Evolutionary conservation across 2,113 vertebrate genomes (phyloP).

Genomic region (Aphyosemion australe): DNA sequence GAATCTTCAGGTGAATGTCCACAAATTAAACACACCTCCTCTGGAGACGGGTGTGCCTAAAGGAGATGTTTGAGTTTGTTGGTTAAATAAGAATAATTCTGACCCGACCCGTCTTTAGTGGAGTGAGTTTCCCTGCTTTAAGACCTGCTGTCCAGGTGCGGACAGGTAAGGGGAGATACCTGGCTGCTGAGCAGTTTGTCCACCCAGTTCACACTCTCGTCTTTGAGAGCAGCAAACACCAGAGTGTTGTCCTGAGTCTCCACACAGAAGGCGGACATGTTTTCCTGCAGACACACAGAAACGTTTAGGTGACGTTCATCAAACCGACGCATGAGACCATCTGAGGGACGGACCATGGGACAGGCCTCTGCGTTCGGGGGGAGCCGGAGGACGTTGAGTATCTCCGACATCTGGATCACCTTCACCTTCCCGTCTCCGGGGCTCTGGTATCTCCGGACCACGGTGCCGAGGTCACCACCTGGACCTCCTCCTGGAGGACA

Average conservation of each 20-base stretch:
- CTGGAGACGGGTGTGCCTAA: no score
- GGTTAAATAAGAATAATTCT: no score
- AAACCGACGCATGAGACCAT: fast-evolving
- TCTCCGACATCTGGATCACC: conserved; percentile 85
- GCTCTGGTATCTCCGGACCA: conserved; percentile 65
- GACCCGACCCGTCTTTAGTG: no score
- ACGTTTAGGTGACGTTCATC: neutral
- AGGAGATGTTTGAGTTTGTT: no score
- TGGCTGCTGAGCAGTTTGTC: conserved; percentile 82
- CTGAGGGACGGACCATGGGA: conserved; percentile 71
- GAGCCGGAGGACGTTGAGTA: conserved; percentile 82
- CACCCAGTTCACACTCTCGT: conserved; percentile 85
- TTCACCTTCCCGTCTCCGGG: conserved; percentile 77
- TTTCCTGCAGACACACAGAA: conserved; percentile 64
- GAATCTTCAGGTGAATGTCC: no score
- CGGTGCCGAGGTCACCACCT: conserved; percentile 42
- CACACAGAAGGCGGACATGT: conserved; percentile 87
- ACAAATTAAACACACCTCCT: no score
- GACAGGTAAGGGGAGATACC: conserved; percentile 68
- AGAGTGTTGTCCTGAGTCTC: conserved; percentile 84
- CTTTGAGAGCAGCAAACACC: conserved; percentile 84
- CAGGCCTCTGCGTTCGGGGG: conserved; percentile 82
- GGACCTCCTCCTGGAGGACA: conserved; percentile 22
- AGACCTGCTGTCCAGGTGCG: no score
- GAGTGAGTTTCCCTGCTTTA: no score